phyloP scores from a whole-genome alignment of 2,797 vertebrate species.

The Acropternis orthonyx region DNA sequence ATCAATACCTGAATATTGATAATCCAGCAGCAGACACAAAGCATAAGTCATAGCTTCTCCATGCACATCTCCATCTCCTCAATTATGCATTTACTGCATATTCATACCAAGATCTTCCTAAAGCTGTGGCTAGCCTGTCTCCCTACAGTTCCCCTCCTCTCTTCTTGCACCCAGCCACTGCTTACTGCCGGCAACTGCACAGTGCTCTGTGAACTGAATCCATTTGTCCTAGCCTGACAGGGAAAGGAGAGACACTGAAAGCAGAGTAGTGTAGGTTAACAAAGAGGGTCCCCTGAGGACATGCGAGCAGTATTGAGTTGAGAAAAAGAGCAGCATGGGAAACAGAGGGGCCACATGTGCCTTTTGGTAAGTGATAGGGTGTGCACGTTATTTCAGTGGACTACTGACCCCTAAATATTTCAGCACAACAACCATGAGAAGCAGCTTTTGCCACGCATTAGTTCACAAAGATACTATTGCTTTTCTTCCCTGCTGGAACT shows the following conservation, averaged over 20 bases:
- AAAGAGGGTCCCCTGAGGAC: not conserved
- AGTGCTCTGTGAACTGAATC: not conserved
- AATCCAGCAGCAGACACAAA: not conserved
- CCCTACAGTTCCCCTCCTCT: not conserved
- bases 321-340: not conserved
- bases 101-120: not conserved
- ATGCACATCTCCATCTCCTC: not conserved
- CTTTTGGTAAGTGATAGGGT: fast-evolving
- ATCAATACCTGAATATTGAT: not conserved
- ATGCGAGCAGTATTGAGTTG: fast-evolving
- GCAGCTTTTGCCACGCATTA: fast-evolving
- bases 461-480: not conserved
- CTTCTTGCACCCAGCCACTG: not conserved
- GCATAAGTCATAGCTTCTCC: not conserved
- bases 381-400: not conserved
- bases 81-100: not conserved
- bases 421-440: not conserved
- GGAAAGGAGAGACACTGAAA: not conserved
- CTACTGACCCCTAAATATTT: not conserved
- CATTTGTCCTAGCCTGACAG: not conserved
- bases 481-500: not conserved
- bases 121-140: not conserved
- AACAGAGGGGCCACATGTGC: not conserved
- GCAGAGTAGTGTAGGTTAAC: not conserved
- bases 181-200: not conserved